Conservation (phyloP, 2,113 vertebrate genomes). For the Cercocebus atys region DNA sequence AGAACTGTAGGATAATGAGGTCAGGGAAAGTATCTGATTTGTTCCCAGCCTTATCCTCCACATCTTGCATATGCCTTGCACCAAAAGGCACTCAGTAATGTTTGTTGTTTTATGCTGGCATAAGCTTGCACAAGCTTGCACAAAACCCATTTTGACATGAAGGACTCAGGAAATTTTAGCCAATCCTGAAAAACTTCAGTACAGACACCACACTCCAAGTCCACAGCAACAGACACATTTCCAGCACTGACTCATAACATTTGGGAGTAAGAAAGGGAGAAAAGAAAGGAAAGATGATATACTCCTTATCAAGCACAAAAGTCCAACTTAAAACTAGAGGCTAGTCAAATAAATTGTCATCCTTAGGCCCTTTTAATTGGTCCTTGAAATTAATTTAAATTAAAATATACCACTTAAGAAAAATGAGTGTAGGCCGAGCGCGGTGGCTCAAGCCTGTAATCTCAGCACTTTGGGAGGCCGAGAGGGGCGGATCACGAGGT, state of each 20-base stretch:
- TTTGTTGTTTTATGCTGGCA: not conserved
- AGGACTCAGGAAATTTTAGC: not conserved
- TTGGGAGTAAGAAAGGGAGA: not conserved
- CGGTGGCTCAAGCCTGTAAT: too few species aligned
- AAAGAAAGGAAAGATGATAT: not conserved
- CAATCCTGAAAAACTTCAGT: not conserved
- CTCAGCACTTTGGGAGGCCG: too few species aligned
- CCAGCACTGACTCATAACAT: not conserved
- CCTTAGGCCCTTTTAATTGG: not conserved
- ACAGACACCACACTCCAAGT: not conserved
- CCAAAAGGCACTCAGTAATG: not conserved
- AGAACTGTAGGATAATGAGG: not conserved
- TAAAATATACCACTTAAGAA: slow-evolving; percentile 1
- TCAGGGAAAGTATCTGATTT: not conserved
- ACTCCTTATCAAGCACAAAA: not conserved
- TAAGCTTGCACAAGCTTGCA: not conserved
- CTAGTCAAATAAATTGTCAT: not conserved
- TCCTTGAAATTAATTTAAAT: slow-evolving; percentile 39
- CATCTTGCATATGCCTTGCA: not conserved
- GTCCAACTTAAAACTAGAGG: not conserved
- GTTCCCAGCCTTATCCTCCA: not conserved
- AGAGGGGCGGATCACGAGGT: too few species aligned
- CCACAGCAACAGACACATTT: not conserved
- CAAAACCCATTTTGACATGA: not conserved
- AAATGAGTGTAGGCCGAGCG: not conserved